These are phyloP conservation scores for Actenoides lindsayi DNA, from an alignment of 2,113 vertebrate species.

Conservation along the genomic window DNA sequence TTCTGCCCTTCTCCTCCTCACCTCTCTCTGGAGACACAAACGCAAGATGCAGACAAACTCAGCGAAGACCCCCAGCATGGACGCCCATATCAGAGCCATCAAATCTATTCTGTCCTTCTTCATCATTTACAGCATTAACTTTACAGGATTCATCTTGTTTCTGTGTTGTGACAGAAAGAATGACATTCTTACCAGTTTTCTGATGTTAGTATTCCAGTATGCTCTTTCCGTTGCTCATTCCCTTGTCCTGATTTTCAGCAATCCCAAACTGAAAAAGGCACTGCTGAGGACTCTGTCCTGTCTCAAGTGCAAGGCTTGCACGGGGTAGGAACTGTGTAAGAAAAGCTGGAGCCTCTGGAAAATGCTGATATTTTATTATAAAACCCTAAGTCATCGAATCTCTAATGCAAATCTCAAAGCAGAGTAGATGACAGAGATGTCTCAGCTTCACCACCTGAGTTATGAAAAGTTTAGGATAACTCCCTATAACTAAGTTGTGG, in stretches of 20 bases:
- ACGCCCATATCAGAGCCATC: conserved; percentile 16
- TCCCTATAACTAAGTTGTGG: background rate
- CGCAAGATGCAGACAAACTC: background rate
- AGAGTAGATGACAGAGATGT: background rate
- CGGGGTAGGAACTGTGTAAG: background rate
- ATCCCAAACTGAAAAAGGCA: background rate
- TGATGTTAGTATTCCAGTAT: background rate
- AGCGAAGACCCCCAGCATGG: background rate
- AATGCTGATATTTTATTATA: background rate
- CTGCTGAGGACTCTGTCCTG: background rate
- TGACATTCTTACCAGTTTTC: fast-evolving
- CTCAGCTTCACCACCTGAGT: background rate
- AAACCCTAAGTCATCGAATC: background rate
- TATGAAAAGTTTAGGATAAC: background rate
- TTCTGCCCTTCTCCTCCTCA: background rate
- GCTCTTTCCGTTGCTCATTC: background rate
- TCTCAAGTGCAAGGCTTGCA: background rate
- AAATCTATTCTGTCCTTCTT: conserved; percentile 13
- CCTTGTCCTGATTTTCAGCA: conserved; percentile 12
- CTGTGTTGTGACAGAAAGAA: background rate
- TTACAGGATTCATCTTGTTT: background rate
- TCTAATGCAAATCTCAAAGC: background rate
- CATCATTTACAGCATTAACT: background rate
- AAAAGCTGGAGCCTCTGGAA: background rate
- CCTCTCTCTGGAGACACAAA: conserved; percentile 48